Evolutionary conservation across 2,888 invertebrate genomes (phyloP), one percentile per base, ranked within the genome.

Genomic region (Melieria picta): DNA sequence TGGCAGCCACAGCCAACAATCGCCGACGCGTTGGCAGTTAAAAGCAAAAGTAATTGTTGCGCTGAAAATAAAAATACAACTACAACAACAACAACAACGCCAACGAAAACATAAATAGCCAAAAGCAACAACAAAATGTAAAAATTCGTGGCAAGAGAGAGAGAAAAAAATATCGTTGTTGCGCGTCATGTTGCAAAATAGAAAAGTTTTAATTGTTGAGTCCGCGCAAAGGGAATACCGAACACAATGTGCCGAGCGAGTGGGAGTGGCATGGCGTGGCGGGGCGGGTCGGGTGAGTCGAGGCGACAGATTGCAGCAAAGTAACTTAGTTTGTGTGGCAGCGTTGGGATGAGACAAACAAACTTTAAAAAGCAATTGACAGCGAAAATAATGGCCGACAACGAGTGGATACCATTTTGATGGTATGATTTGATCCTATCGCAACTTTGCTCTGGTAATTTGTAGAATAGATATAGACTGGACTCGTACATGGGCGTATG

Each of bases 331-430:
- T 30, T 67, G 67, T 60, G 43, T 16, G 16, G 16, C 16, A 16
- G 16, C 16, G 16, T 11, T 67, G 30, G 7, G 50, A 43, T 30
- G 50, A 10, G 7, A 67, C 30, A 30, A 30, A 30, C 30, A 30
- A 67, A 67, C 60, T 67, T 60, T 67, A 67, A 67, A 60, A 67
- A 67, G 60, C 50, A 50, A 67, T 67, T 61, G 67, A 61, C 67
- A 67, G 52, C 60, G 16, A 67, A 50, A 67, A 67, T 50, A 61
- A 67, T 67, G 60, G 45, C 48, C 16, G 11, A 11, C 60, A 60
- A 52, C 50, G 16, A 43, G 60, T 30, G 30, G 30, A 30, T 30
- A 30, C 30, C 30, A 30, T 30, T 30, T 30, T 30, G 30, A 30
- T 30, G 30, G 30, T 2, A 30, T 30, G 30, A 30, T 30, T 30